Conservation (phyloP, 2,797 vertebrate species). For the Uromys caudimaculatus region DNA sequence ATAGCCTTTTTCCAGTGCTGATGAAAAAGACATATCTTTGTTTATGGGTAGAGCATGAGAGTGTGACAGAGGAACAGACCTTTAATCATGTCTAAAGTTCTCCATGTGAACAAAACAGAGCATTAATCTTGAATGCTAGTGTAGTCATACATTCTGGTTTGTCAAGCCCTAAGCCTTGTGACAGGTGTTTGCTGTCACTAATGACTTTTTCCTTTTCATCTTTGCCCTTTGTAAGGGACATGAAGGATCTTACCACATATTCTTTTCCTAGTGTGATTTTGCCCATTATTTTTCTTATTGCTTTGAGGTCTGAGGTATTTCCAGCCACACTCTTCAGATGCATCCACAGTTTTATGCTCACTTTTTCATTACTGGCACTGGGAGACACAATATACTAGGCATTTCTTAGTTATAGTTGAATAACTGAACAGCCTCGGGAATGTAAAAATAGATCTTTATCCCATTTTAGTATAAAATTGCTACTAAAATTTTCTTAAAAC, state of each 20-base stretch:
- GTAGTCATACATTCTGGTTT: slow-evolving; percentile 24
- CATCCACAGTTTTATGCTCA: slow-evolving; percentile 45
- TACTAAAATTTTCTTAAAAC: slow-evolving; percentile 32
- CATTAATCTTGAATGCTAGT: slow-evolving; percentile 63
- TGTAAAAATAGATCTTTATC: slow-evolving; percentile 14
- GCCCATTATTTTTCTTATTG: slow-evolving; percentile 64
- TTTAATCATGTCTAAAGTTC: slow-evolving; percentile 55
- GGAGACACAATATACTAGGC: not conserved
- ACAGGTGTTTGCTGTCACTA: slow-evolving; percentile 49
- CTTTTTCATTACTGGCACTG: not conserved
- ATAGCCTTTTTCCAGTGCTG: not conserved
- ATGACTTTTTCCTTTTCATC: slow-evolving; percentile 55
- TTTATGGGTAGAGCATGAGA: not conserved
- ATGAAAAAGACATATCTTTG: slow-evolving; percentile 47
- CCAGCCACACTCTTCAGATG: slow-evolving; percentile 10
- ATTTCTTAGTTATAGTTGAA: slow-evolving; percentile 37
- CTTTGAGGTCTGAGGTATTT: slow-evolving; percentile 58
- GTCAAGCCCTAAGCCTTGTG: slow-evolving; percentile 27
- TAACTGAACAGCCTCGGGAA: slow-evolving; percentile 1
- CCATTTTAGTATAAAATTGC: not conserved
- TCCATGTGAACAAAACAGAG: slow-evolving; percentile 39
- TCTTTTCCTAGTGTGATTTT: slow-evolving; percentile 55
- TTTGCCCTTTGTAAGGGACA: slow-evolving; percentile 48
- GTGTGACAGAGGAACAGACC: not conserved
- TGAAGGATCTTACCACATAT: slow-evolving; percentile 8